These are phyloP conservation scores for Xiphophorus birchmanni DNA, from an alignment of 2,797 vertebrate species.

Conservation along the genomic window DNA sequence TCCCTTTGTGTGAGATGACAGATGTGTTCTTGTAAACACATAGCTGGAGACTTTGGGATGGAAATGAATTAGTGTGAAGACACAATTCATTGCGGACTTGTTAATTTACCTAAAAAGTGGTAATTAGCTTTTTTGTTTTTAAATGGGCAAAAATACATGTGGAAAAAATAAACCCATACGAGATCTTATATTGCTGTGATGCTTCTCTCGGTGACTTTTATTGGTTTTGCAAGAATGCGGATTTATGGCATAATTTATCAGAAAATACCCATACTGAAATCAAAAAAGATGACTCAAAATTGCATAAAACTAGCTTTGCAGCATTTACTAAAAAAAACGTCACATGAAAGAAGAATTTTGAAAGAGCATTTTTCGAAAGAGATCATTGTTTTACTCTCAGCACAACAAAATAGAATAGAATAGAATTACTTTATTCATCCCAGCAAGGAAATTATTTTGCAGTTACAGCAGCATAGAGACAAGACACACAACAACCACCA, in stretches of 20 bases:
- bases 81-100: constrained; percentile 8
- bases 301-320: background rate
- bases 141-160: background rate
- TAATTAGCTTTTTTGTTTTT: background rate
- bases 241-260: background rate
- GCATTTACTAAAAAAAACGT: background rate
- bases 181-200: background rate
- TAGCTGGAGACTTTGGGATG: constrained; percentile 20
- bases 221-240: background rate
- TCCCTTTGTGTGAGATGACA: constrained; percentile 47
- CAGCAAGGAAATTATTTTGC: too few relatives aligned
- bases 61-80: constrained; percentile 31
- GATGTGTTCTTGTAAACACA: constrained; percentile 32
- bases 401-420: background rate
- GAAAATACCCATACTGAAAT: background rate
- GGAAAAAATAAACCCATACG: too few relatives aligned
- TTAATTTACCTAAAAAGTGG: constrained; percentile 7
- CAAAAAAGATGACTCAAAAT: background rate
- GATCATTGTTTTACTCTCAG: background rate
- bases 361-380: background rate
- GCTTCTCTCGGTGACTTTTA: background rate
- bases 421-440: too few relatives aligned
- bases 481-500: too few relatives aligned
- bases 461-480: too few relatives aligned
- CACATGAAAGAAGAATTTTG: background rate